Base-by-base conservation (phyloP, 2,797 vertebrate species). In the Myotis findleyi region DNA sequence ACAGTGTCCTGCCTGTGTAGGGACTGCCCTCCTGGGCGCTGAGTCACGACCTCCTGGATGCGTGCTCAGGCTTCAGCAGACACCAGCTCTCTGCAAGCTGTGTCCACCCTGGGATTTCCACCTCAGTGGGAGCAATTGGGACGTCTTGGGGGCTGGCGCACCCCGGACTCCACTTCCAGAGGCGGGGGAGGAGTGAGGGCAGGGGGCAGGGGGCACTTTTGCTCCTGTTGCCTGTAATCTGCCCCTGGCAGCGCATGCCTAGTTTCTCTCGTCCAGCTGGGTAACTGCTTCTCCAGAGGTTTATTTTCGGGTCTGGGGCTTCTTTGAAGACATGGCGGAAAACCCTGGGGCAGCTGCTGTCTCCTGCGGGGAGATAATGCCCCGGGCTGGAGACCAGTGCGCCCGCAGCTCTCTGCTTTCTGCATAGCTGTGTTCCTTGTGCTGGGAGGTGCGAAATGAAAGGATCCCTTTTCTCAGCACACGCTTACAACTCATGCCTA, bases 261-360 rank as follows among this genome's bases (percentile, higher is more conserved):
- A n/a, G 18, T 68, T 64, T 95, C 33, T 68, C 53, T 23, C 11
- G 84, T 41, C 23, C 38, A 68, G 27, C 51, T n/a, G 44, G 77
- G 64, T 57, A 69, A 13, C 88, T 41, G 85, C 73, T 82, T 68
- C 36, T 76, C 64, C 44, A 41, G 41, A 33, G 44, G 80, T n/a
- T 91, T 92, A 90, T 95, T 97, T 95, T 96, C 66, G 87, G 84
- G 73, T 57, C 49, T 27, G 53, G 86, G 55, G 23, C 49, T 81
- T 75, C 71, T 76, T 41, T 10, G 76, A 79, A 49, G 64, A 33
- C 41, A n/a, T 57, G 77, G 73, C 4, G n/a, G 85, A 75, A 82
- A 72, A 66, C 41, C 30, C 51, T 38, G n/a, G 53, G 51, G 38
- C 44, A 80, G 7, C 76, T 8, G 86, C 51, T 12, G 3, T 71